A percentile compares a stretch with the other conserved stretches of the same genome.
Conservation (phyloP, 64 coral and sea anemone species). For the Orbicella faveolata region DNA sequence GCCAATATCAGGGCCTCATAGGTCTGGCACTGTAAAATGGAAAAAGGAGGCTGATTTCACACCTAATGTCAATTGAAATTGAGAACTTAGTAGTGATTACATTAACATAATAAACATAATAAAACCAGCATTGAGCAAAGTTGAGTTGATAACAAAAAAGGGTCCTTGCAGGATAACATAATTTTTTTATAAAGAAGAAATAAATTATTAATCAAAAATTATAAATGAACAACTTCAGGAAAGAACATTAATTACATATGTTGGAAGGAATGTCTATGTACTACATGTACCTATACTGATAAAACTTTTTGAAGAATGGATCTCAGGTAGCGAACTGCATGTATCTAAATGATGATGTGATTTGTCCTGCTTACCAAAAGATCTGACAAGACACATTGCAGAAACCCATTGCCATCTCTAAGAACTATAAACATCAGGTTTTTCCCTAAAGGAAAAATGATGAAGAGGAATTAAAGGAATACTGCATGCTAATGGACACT, state of each 20-base stretch:
- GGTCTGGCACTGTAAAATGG: conserved; percentile 79
- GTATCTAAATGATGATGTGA: not conserved
- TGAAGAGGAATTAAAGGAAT: not conserved
- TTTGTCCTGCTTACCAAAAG: conserved; percentile 59
- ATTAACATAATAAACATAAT: too few relatives aligned
- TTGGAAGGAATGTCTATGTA: not conserved
- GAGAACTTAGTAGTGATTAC: too few relatives aligned
- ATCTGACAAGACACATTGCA: conserved; percentile 91
- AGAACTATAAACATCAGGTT: conserved; percentile 90
- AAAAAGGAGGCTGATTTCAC: not conserved
- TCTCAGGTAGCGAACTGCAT: not conserved
- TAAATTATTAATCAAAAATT: too few relatives aligned
- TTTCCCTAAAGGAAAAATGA: conserved; percentile 57
- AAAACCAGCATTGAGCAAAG: too few relatives aligned
- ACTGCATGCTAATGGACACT: not conserved
- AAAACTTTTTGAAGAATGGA: not conserved
- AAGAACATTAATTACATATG: not conserved
- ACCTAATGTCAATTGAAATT: not conserved
- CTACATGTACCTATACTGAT: not conserved
- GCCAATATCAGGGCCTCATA: conserved; percentile 86
- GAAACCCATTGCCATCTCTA: conserved; percentile 95
- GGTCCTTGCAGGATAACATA: too few relatives aligned
- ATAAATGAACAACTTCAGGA: not conserved
- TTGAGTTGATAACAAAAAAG: too few relatives aligned
- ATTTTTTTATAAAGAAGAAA: too few relatives aligned